Evolutionary conservation across 2,113 vertebrate species (phyloP), one percentile per base, ranked within the genome.

Genomic region (Saguinus midas): DNA sequence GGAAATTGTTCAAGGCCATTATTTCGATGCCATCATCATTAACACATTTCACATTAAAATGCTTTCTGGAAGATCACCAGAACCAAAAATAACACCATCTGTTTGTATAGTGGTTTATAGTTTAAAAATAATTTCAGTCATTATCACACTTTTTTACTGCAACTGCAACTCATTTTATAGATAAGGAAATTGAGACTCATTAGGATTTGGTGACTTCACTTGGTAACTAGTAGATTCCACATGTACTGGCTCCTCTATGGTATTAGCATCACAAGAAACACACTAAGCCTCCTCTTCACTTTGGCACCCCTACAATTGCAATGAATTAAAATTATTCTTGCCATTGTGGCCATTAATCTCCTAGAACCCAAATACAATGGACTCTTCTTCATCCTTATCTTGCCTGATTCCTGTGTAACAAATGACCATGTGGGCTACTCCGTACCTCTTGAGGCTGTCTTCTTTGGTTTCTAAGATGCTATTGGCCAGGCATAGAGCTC

Each of bases 21-120:
- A 52, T 80, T 64, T 90, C n/a, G 29, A 35, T n/a, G 23, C 37
- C 80, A 81, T 90, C 87, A 25, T 87, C 21, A 72, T 17, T 73
- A 90, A 37, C 70, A 83, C 21, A 64, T 27, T 78, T 75, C 23
- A 29, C 13, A 0, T 70, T 61, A 80, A 55, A 83, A 58, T 57
- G 68, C n/a, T 52, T 32, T 23, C 87, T 76, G 57, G 90, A 90
- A 87, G 87, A 73, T 43, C 16, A 11, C 64, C 80, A 92, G 76
- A 87, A 72, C 80, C 90, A 82, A 94, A 91, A 97, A 68, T 48
- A 94, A 52, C 64, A 37, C 40, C 50, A 52, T 87, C 83, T 95
- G 57, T 92, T 89, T 94, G 6, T 70, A 35, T 29, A 21, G 12
- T 52, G 32, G 57, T 29, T 55, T 68, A 57, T 27, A 76, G 84